phyloP scores from a whole-genome alignment of 92 coral and sea anemone species.

The Zoanthus solanderi region DNA sequence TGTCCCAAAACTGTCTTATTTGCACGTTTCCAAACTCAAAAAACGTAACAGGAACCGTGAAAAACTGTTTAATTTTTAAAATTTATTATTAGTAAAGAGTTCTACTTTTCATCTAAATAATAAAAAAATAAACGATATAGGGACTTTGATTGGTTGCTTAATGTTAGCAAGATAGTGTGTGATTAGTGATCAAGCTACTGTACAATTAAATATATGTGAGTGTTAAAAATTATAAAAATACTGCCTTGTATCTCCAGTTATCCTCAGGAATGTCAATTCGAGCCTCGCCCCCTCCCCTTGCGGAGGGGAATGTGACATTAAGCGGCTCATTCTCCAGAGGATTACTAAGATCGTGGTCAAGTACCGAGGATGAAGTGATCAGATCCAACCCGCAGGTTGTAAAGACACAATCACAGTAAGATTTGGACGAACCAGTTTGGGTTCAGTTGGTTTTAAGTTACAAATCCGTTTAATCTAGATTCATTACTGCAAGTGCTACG shows the following conservation, averaged over 20 bases:
- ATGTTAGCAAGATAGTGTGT: not conserved
- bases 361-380: slow-evolving; percentile 90
- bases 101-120: too few relatives aligned
- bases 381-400: slow-evolving; percentile 89
- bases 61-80: too few relatives aligned
- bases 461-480: too few relatives aligned
- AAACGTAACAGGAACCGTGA: too few relatives aligned
- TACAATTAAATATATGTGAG: not conserved
- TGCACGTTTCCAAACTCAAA: too few relatives aligned
- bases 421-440: not conserved
- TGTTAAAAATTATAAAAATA: too few relatives aligned
- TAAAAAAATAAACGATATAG: too few relatives aligned
- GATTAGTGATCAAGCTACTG: not conserved
- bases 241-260: not conserved
- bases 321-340: slow-evolving; percentile 89
- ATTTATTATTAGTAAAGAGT: too few relatives aligned
- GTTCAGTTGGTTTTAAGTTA: too few relatives aligned
- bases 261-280: slow-evolving; percentile 37
- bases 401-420: slow-evolving; percentile 89
- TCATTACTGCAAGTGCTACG: too few relatives aligned
- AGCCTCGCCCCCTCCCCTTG: slow-evolving; percentile 58
- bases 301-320: slow-evolving; percentile 65
- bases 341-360: slow-evolving; percentile 86
- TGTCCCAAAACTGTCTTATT: too few relatives aligned
- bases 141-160: too few relatives aligned